phyloP scores from a whole-genome alignment of 2,797 vertebrate genomes.

The Furcifer pardalis region DNA sequence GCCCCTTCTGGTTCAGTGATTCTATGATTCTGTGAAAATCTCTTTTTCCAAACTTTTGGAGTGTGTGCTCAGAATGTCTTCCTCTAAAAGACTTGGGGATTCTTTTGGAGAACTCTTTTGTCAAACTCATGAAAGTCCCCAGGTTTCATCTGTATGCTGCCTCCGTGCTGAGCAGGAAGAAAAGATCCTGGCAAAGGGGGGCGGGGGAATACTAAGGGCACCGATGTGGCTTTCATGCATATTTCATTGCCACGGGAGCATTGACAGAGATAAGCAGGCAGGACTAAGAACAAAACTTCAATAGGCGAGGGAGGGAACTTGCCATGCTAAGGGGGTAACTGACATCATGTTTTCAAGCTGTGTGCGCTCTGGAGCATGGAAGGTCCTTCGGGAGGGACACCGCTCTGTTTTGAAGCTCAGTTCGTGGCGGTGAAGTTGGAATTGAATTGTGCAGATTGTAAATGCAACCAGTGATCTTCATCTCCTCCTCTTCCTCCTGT shows the following conservation, averaged over 20 bases:
- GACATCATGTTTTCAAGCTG: background rate
- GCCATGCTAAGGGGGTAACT: background rate
- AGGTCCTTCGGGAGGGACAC: background rate
- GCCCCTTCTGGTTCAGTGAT: no score
- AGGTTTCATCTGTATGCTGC: conserved; percentile 25
- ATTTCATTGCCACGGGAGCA: conserved; percentile 13
- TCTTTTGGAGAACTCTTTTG: background rate
- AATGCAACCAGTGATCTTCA: no score
- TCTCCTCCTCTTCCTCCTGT: no score
- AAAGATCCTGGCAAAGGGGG: conserved; percentile 12
- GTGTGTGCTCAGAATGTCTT: no score
- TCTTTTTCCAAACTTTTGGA: no score
- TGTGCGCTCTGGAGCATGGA: background rate
- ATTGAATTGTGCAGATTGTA: background rate
- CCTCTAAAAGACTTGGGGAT: background rate
- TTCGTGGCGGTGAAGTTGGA: no score
- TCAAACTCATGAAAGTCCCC: background rate
- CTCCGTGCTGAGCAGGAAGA: conserved; percentile 26
- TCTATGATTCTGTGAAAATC: no score
- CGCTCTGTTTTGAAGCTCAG: background rate
- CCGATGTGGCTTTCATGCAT: conserved; percentile 16
- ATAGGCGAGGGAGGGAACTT: no score
- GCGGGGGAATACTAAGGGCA: background rate
- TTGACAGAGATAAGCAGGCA: background rate
- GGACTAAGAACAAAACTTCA: conserved; percentile 8